These are phyloP conservation scores for Plotosus lineatus DNA, from an alignment of 2,113 vertebrate genomes.

Conservation along the genomic window DNA sequence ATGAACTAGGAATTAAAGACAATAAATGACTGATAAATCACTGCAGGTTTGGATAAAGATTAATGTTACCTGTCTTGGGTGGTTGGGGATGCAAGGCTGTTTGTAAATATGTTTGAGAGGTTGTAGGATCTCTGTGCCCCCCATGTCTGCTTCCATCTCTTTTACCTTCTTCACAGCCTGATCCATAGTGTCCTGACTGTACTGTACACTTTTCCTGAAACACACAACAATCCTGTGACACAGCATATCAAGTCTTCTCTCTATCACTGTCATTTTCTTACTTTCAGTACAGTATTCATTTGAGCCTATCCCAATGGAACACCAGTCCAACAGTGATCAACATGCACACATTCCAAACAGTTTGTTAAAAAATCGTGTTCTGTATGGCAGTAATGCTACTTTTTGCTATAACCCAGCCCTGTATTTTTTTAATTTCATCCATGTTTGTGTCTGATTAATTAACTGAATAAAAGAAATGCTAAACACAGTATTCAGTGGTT, in stretches of 20 bases:
- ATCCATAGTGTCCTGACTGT: constrained; percentile 76
- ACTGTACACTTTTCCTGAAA: constrained; percentile 76
- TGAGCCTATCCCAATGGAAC: neutral
- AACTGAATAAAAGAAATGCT: no score
- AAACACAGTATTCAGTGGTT: no score
- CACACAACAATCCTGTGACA: neutral
- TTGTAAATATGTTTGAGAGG: constrained; percentile 75
- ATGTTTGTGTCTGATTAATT: neutral
- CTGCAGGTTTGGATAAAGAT: neutral
- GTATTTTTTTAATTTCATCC: neutral
- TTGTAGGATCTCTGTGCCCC: constrained; percentile 79
- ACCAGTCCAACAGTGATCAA: neutral
- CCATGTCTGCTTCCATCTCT: constrained; percentile 66
- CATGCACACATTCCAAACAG: neutral
- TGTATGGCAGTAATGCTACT: neutral
- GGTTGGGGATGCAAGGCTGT: constrained; percentile 61
- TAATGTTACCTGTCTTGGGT: constrained; percentile 74
- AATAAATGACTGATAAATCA: no score
- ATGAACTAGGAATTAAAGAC: no score
- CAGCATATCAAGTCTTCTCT: no score
- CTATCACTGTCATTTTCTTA: neutral
- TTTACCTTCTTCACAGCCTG: constrained; percentile 69
- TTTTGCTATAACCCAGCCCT: neutral
- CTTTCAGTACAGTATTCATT: neutral
- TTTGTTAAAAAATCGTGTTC: neutral